Evolutionary conservation across 2,113 vertebrate species (phyloP).

Genomic region (Vulpes ferrilata): DNA sequence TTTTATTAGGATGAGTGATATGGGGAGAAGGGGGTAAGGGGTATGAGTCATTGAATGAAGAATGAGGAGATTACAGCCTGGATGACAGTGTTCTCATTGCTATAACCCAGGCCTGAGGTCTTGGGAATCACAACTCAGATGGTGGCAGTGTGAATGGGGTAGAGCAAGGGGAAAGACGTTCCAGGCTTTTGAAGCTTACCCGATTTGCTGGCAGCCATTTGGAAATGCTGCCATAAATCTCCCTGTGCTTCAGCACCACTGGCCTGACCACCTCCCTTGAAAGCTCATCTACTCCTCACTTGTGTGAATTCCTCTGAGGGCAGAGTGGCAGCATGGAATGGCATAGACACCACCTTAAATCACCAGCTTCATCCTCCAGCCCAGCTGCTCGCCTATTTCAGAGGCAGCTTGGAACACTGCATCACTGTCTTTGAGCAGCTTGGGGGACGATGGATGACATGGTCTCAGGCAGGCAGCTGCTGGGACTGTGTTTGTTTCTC

Average conservation of each 20-base stretch:
- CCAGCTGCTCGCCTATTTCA: constrained; percentile 75
- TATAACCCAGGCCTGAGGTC: neutral
- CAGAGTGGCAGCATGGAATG: constrained; percentile 79
- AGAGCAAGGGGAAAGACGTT: neutral
- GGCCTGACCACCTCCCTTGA: constrained; percentile 77
- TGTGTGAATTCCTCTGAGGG: constrained; percentile 81
- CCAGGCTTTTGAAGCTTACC: constrained; percentile 62
- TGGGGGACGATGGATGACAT: neutral
- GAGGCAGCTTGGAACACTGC: constrained; percentile 77
- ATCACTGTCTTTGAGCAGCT: constrained; percentile 69
- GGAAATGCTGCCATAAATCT: constrained; percentile 82
- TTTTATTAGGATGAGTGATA: neutral
- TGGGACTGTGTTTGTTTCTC: constrained; percentile 50
- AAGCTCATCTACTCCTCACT: constrained; percentile 84
- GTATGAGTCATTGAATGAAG: neutral
- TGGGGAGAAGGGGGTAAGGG: neutral
- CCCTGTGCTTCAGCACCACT: constrained; percentile 73
- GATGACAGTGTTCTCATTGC: neutral
- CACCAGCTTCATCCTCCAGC: constrained; percentile 78
- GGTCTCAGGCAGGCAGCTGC: constrained; percentile 36
- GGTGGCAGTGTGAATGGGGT: neutral
- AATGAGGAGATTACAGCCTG: neutral
- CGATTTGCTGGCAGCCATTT: constrained; percentile 71
- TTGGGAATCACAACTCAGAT: neutral
- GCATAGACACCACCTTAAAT: constrained; percentile 82